Conservation (phyloP, 2,113 vertebrate genomes). For the Daboia siamensis region DNA sequence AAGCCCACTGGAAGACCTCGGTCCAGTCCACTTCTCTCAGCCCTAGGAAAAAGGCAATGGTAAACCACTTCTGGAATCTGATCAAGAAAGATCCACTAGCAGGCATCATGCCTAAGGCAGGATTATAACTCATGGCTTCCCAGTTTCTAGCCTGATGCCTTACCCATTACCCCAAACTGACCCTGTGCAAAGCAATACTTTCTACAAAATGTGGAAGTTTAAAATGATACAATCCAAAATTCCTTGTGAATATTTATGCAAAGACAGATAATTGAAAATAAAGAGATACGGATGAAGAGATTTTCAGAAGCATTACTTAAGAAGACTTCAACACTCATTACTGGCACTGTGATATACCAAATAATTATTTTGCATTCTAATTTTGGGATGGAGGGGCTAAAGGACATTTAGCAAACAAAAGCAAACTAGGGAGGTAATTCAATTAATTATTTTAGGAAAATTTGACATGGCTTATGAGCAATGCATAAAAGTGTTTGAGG, state of each 20-base stretch:
- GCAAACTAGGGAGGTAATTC: not conserved
- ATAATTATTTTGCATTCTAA: not conserved
- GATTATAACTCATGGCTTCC: too few species aligned
- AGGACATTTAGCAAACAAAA: not conserved
- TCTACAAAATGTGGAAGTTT: not conserved
- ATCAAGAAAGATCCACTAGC: too few species aligned
- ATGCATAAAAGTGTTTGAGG: not conserved
- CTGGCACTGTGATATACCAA: not conserved
- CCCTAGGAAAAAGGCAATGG: too few species aligned
- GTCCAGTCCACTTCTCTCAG: too few species aligned
- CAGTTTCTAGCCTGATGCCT: too few species aligned
- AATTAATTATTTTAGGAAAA: slow-evolving; percentile 1
- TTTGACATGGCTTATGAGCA: slow-evolving; percentile 1
- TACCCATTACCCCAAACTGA: too few species aligned
- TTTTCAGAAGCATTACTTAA: not conserved
- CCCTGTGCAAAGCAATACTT: too few species aligned
- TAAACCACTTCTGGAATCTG: too few species aligned
- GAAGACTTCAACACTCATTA: not conserved
- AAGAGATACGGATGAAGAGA: not conserved
- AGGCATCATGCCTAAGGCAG: too few species aligned
- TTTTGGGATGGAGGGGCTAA: not conserved
- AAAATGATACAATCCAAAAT: not conserved
- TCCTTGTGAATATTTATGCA: not conserved
- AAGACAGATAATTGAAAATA: not conserved
- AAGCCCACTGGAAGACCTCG: too few species aligned